These are phyloP conservation scores for Priocnemis perturbator DNA, from an alignment of 2,888 invertebrate species.

Conservation along the genomic window DNA sequence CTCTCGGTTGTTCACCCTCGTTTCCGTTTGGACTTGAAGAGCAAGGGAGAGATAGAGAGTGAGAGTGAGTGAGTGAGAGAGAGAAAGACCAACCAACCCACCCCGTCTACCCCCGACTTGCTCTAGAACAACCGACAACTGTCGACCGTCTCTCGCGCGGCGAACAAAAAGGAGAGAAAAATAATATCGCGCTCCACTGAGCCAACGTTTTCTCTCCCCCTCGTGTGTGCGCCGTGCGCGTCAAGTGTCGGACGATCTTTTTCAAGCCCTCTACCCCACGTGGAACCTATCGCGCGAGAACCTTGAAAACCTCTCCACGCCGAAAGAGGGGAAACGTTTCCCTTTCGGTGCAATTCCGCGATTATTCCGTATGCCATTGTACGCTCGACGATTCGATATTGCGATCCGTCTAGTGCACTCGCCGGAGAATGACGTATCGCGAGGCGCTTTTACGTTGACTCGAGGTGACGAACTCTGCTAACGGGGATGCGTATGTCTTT, in stretches of 20 bases:
- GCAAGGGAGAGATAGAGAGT: too few relatives aligned
- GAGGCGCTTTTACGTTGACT: too few relatives aligned
- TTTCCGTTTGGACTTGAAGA: background rate
- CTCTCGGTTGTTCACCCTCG: too few relatives aligned
- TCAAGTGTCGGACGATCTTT: constrained; percentile 14
- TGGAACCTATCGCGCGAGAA: background rate
- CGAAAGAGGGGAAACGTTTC: too few relatives aligned
- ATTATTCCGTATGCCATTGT: too few relatives aligned
- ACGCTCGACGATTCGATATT: too few relatives aligned
- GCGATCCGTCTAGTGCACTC: too few relatives aligned
- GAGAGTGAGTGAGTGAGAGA: background rate
- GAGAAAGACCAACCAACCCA: background rate
- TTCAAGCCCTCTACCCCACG: too few relatives aligned
- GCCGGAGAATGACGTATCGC: too few relatives aligned
- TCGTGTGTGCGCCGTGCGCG: constrained; percentile 11
- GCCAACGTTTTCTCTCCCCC: constrained; percentile 38
- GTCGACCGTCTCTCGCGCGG: constrained; percentile 43
- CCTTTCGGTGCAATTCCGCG: too few relatives aligned
- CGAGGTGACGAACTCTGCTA: too few relatives aligned
- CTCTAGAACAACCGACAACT: constrained; percentile 39
- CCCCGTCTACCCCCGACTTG: constrained; percentile 28
- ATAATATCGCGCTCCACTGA: constrained; percentile 56
- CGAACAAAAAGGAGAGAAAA: constrained; percentile 49
- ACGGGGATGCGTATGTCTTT: background rate
- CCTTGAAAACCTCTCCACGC: background rate